phyloP scores from a whole-genome alignment of 2,113 vertebrate genomes.

The Anoplopoma fimbria region DNA sequence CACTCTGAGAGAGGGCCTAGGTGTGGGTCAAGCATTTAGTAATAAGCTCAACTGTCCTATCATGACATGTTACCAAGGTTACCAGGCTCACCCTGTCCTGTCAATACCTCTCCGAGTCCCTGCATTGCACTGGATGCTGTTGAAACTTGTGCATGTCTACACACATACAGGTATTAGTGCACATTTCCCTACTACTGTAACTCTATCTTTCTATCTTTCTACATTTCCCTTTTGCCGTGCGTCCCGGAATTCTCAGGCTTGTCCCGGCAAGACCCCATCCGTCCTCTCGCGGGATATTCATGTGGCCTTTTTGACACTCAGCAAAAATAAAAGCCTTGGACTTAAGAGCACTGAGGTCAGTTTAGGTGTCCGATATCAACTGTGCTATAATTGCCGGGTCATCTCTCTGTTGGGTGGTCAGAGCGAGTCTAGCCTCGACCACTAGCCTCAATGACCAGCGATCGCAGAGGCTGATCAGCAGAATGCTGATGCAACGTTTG shows the following conservation, averaged over 20 bases:
- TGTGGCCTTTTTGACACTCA: conserved; percentile 38
- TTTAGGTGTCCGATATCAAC: conserved; percentile 53
- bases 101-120: conserved; percentile 52
- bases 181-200: conserved; percentile 34
- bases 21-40: conserved; percentile 83
- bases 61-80: conserved; percentile 79
- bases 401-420: conserved; percentile 39
- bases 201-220: conserved; percentile 44
- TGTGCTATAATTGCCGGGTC: conserved; percentile 53
- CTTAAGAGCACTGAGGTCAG: conserved; percentile 47
- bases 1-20: conserved; percentile 75
- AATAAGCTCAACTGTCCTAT: conserved; percentile 82
- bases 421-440: conserved; percentile 30
- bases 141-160: conserved; percentile 11
- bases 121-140: conserved; percentile 36
- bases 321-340: conserved; percentile 52
- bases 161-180: conserved; percentile 6
- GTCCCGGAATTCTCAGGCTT: conserved; percentile 47
- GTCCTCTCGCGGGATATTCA: conserved; percentile 17
- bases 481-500: conserved; percentile 92
- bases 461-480: conserved; percentile 56
- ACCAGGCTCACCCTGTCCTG: conserved; percentile 60
- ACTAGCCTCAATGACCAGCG: conserved; percentile 27
- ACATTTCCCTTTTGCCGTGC: conserved; percentile 17
- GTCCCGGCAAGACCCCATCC: conserved; percentile 42